These are phyloP conservation scores for Drosophila baimaii DNA, from an alignment of 1,140 invertebrate genomes.

Conservation along the genomic window DNA sequence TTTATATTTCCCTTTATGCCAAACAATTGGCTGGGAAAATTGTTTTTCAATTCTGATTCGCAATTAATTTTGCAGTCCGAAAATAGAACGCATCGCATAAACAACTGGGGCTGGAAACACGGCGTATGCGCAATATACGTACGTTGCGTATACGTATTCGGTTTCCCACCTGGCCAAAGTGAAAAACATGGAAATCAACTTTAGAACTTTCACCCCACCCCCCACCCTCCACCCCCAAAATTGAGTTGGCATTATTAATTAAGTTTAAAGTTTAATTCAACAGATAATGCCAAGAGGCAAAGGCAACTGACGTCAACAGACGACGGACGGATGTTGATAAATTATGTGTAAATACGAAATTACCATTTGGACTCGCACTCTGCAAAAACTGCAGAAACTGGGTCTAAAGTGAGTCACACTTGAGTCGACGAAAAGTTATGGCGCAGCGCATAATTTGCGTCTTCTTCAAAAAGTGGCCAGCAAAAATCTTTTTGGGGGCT, in stretches of 20 bases:
- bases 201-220: constrained; percentile 13
- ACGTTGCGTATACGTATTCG: constrained; percentile 27
- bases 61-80: constrained; percentile 50
- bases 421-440: constrained; percentile 30
- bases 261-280: constrained; percentile 50
- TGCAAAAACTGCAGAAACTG: constrained; percentile 20
- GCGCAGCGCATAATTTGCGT: constrained; percentile 72
- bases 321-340: constrained; percentile 48
- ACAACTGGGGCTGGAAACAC: constrained; percentile 32
- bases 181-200: constrained; percentile 41
- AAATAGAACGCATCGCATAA: constrained; percentile 49
- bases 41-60: constrained; percentile 52
- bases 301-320: constrained; percentile 46
- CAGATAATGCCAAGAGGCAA: constrained; percentile 18
- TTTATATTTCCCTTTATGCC: constrained; percentile 41
- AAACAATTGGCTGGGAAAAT: constrained; percentile 49
- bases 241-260: constrained; percentile 72
- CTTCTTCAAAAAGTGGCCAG: constrained; percentile 61
- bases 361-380: constrained; percentile 3
- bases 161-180: constrained; percentile 34
- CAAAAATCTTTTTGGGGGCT: constrained; percentile 51
- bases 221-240: constrained; percentile 37
- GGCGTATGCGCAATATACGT: constrained; percentile 62
- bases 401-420: constrained; percentile 59
- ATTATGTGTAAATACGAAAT: constrained; percentile 68